Percentiles rank a stretch among this genome's conserved stretches.
These are phyloP conservation scores for Sebastes melanostomus DNA, from an alignment of 2,797 vertebrate genomes.

Conservation along the genomic window DNA sequence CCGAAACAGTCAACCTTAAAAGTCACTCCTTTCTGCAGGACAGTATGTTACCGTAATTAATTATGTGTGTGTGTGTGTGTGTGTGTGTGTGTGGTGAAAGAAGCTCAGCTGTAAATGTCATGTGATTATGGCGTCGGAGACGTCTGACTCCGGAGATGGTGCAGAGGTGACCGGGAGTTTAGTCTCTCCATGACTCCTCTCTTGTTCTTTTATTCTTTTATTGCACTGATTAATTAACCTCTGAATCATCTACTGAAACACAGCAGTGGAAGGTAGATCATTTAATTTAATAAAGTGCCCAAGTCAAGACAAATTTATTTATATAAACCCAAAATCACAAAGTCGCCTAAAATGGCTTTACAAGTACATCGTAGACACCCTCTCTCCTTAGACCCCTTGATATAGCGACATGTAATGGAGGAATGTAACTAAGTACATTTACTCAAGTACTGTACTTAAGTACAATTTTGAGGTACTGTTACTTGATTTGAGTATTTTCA, in stretches of 20 bases:
- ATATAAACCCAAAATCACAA: not conserved
- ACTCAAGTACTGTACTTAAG: too few species aligned
- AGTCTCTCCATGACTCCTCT: not conserved
- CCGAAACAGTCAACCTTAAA: constrained; percentile 28
- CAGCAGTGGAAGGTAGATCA: not conserved
- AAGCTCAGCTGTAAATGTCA: constrained; percentile 46
- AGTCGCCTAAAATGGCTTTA: not conserved
- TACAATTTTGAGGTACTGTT: too few species aligned
- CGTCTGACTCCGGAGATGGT: not conserved
- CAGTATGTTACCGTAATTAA: not conserved
- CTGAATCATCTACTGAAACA: not conserved
- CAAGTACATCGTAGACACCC: not conserved
- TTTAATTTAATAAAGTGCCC: not conserved
- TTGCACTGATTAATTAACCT: not conserved
- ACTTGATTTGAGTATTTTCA: too few species aligned
- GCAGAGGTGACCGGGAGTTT: constrained; percentile 5
- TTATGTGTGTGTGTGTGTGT: not conserved
- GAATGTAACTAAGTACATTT: too few species aligned
- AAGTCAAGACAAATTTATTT: not conserved
- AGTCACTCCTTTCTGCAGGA: constrained; percentile 33
- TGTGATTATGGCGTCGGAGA: constrained; percentile 8
- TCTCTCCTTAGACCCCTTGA: not conserved
- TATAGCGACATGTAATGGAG: not conserved
- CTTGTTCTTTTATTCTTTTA: not conserved
- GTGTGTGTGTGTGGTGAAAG: not conserved